These are phyloP conservation scores for Chironomus tentans DNA, from an alignment of 2,888 invertebrate species.

Conservation along the genomic window DNA sequence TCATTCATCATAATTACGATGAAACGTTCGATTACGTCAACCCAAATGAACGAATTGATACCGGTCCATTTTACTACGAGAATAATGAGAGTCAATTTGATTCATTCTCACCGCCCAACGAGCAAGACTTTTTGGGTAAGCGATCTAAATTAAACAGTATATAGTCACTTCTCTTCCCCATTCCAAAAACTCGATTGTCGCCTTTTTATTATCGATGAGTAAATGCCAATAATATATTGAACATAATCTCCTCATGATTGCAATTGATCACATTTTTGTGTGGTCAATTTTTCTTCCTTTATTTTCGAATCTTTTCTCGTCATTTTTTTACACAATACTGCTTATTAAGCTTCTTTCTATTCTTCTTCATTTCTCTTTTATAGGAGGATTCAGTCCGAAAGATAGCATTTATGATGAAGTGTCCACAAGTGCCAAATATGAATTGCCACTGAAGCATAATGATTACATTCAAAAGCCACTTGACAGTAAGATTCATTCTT, in stretches of 20 bases:
- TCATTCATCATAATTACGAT: conserved; percentile 20
- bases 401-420: conserved; percentile 23
- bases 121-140: conserved; percentile 17
- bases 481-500: conserved; percentile 11
- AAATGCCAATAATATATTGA: neutral
- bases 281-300: neutral
- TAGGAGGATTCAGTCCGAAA: conserved; percentile 20
- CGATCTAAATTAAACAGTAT: too few relatives aligned
- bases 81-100: conserved; percentile 20
- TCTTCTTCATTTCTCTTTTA: neutral
- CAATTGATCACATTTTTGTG: neutral
- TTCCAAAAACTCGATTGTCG: too few relatives aligned
- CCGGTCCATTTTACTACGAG: conserved; percentile 17
- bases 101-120: conserved; percentile 14
- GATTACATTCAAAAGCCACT: neutral
- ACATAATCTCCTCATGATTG: too few relatives aligned
- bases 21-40: conserved; percentile 16
- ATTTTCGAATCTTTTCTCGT: neutral
- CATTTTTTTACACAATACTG: neutral
- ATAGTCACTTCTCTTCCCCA: too few relatives aligned
- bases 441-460: conserved; percentile 5
- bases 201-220: neutral
- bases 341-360: neutral
- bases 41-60: conserved; percentile 21
- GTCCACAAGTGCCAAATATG: conserved; percentile 9